Base-by-base conservation (phyloP, 2,797 vertebrate genomes). In the Enteromius paludinosus region DNA sequence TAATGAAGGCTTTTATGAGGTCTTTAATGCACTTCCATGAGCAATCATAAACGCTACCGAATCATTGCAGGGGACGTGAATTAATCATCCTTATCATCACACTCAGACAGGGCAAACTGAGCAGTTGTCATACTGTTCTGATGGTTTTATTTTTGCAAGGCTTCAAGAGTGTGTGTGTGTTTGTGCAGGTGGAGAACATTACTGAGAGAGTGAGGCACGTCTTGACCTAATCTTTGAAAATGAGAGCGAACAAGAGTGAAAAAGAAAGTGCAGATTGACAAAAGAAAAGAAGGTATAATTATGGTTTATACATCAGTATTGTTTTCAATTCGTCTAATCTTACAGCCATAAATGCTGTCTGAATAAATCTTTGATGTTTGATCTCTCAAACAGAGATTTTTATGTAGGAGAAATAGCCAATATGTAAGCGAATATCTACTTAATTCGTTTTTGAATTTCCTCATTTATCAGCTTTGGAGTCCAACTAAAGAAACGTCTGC, bases 131-230 rank as follows among this genome's bases (percentile, higher is more conserved):
- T 41, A 45, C 77, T 41, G 52, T 59, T 28, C 74, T 85, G 61
- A 62, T 30, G 78, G 56, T 84, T 77, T 86, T 90, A 85, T 87
- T 86, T 90, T 72, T 84, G 23, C 84, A 85, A 38, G 74, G 79
- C 84, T 89, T 92, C 25, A 83, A 72, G 85, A 47, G 71, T 71
- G 72, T 64, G 79, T 71, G 0, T 83, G 84, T 93, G 88, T 92
- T 92, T 90, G 86, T 87, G 87, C 91, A 92, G 90, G 90, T 92
- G 92, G 77, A 88, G 83, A 88, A 85, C 80, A 87, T 90, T 90
- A 88, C 68, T 25, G 79, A 87, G 56, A 54, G 62, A 87, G 79
- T 25, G 61, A 73, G 80, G 72, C 47, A 76, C 38, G 28, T 66
- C 28, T 75, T 68, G 71, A 75, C 59, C 68, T 78, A 49, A 81